phyloP scores from a whole-genome alignment of 2,113 vertebrate species.

The Theropithecus gelada region DNA sequence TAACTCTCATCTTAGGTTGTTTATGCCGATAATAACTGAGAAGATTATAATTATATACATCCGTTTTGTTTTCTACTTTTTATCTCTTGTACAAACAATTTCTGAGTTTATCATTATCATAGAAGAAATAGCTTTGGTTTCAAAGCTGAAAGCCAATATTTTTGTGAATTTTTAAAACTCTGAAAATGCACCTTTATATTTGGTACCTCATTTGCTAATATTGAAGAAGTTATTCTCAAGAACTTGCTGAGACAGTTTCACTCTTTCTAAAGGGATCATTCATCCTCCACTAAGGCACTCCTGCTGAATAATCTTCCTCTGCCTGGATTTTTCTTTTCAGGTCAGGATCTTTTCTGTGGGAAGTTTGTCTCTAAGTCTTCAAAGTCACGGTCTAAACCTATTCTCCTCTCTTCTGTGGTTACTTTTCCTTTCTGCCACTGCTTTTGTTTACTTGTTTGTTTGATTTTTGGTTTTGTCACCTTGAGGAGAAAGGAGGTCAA shows the following conservation, averaged over 20 bases:
- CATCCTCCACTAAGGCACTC: background rate
- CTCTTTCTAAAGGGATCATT: background rate
- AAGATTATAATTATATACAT: background rate
- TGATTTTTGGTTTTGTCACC: background rate
- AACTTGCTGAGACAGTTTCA: background rate
- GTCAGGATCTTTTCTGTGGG: background rate
- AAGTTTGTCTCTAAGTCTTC: background rate
- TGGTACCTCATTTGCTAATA: background rate
- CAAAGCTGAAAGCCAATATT: conserved; percentile 12
- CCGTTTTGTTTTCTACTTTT: background rate
- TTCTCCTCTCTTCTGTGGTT: background rate
- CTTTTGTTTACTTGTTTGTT: background rate
- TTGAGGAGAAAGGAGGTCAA: background rate
- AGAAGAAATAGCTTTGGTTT: background rate
- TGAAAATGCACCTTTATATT: background rate
- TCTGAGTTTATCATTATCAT: background rate
- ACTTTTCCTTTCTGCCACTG: background rate
- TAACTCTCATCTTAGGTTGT: background rate
- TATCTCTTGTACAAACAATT: background rate
- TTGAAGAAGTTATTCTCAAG: background rate
- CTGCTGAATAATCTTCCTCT: background rate
- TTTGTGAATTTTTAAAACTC: background rate
- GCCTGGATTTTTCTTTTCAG: background rate
- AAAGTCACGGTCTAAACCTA: background rate
- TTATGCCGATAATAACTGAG: background rate